Conservation (phyloP, 1,140 invertebrate genomes). For the Araneus ventricosus region DNA sequence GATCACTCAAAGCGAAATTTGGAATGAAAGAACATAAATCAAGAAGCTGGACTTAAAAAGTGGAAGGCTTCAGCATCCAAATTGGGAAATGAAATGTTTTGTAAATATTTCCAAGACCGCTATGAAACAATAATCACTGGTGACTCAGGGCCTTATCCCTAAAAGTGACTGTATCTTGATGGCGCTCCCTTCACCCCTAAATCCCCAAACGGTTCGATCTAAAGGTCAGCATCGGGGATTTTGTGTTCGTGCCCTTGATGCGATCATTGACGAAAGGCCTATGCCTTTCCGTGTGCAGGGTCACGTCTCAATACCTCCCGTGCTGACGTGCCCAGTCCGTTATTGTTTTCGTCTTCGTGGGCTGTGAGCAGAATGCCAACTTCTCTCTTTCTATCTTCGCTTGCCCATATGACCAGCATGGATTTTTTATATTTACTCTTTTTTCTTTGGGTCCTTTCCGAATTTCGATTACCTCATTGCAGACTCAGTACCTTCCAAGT, state of each 20-base stretch:
- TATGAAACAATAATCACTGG: too few species aligned
- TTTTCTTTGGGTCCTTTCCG: conserved; percentile 35
- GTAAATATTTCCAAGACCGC: too few species aligned
- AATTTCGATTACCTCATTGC: conserved; percentile 70
- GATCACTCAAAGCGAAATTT: too few species aligned
- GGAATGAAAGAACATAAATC: too few species aligned
- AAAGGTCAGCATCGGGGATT: conserved; percentile 11
- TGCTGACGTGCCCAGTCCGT: conserved; percentile 71
- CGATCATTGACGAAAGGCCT: conserved; percentile 32
- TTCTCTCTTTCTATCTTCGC: conserved; percentile 40
- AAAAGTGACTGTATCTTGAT: neutral
- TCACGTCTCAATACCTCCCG: conserved; percentile 53
- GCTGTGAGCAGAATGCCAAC: conserved; percentile 63
- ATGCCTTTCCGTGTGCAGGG: conserved; percentile 64
- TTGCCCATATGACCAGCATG: conserved; percentile 40
- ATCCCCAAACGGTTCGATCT: conserved; percentile 29
- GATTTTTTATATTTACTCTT: conserved; percentile 40
- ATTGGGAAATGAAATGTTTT: too few species aligned
- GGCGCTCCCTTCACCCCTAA: neutral
- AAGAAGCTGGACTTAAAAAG: too few species aligned
- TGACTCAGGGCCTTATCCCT: neutral
- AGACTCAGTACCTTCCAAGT: neutral
- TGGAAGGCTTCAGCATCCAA: too few species aligned
- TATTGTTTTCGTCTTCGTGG: conserved; percentile 73
- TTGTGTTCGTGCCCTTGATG: conserved; percentile 50